A percentile compares a stretch with the other conserved stretches of the same genome.
Evolutionary conservation across 2,888 invertebrate species (phyloP).

Genomic region (Eledona agricola): DNA sequence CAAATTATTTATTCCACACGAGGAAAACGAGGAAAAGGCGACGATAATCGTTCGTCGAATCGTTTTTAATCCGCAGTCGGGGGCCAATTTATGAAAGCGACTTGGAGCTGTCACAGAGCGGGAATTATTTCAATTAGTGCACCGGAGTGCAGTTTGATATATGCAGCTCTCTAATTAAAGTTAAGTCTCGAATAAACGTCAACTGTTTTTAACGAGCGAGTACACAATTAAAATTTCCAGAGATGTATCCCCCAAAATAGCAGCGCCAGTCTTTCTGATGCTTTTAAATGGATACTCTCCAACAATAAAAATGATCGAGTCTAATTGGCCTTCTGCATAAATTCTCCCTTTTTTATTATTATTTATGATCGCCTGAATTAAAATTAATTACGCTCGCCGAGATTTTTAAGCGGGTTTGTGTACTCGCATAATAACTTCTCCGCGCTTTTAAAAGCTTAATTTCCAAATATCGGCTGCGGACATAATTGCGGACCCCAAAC

Average conservation of each 20-base stretch:
- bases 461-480: slow-evolving; percentile 6
- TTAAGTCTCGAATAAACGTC: slow-evolving; percentile 49
- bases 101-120: slow-evolving; percentile 28
- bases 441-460: slow-evolving; percentile 18
- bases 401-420: slow-evolving; percentile 22
- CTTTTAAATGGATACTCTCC: slow-evolving; percentile 26
- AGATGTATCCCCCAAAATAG: slow-evolving; percentile 23
- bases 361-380: slow-evolving; percentile 26
- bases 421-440: slow-evolving; percentile 11
- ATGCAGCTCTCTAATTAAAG: slow-evolving; percentile 51
- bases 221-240: slow-evolving; percentile 46
- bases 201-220: slow-evolving; percentile 47
- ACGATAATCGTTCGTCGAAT: slow-evolving; percentile 4
- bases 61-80: slow-evolving; percentile 8
- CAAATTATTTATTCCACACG: slow-evolving; percentile 28
- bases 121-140: slow-evolving; percentile 51
- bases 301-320: slow-evolving; percentile 27
- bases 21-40: slow-evolving; percentile 12
- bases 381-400: slow-evolving; percentile 27
- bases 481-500: not conserved
- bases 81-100: slow-evolving; percentile 22
- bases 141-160: slow-evolving; percentile 46
- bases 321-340: slow-evolving; percentile 23
- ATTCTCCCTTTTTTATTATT: slow-evolving; percentile 21
- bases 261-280: slow-evolving; percentile 15